phyloP scores from a whole-genome alignment of 2,888 invertebrate species.

The Lysandra bellargus region DNA sequence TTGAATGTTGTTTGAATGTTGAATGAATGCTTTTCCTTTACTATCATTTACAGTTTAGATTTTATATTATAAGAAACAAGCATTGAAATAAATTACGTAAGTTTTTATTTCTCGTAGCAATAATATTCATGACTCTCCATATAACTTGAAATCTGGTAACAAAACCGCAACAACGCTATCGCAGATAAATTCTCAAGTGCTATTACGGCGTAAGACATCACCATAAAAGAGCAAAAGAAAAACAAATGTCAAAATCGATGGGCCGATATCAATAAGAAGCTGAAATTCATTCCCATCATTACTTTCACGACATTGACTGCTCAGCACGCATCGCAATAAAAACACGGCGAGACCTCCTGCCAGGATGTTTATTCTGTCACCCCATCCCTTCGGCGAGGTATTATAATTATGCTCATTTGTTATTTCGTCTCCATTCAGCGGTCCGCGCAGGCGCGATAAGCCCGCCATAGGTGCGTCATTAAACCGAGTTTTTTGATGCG shows the following conservation, averaged over 20 bases:
- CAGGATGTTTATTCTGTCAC: conserved; percentile 66
- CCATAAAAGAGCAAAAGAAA: conserved; percentile 30
- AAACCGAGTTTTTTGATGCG: conserved; percentile 71
- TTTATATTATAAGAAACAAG: too few relatives aligned
- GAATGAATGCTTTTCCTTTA: too few relatives aligned
- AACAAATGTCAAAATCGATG: conserved; percentile 27
- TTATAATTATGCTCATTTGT: conserved; percentile 78
- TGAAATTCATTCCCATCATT: conserved; percentile 61
- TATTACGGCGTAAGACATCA: background rate
- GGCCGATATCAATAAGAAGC: conserved; percentile 34
- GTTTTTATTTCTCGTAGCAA: background rate
- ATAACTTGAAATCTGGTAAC: background rate
- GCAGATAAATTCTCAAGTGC: conserved; percentile 1
- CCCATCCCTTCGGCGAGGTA: conserved; percentile 67
- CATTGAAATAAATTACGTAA: background rate
- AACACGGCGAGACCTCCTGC: conserved; percentile 68
- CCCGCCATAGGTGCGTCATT: conserved; percentile 75
- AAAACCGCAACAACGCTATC: background rate
- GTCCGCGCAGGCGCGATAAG: conserved; percentile 77
- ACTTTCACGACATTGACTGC: conserved; percentile 71
- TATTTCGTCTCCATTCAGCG: conserved; percentile 53
- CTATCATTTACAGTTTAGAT: too few relatives aligned
- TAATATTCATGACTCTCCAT: background rate
- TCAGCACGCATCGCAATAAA: conserved; percentile 68
- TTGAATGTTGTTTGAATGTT: too few relatives aligned